phyloP scores from a whole-genome alignment of 2,797 vertebrate species.

The Margarornis squamiger region DNA sequence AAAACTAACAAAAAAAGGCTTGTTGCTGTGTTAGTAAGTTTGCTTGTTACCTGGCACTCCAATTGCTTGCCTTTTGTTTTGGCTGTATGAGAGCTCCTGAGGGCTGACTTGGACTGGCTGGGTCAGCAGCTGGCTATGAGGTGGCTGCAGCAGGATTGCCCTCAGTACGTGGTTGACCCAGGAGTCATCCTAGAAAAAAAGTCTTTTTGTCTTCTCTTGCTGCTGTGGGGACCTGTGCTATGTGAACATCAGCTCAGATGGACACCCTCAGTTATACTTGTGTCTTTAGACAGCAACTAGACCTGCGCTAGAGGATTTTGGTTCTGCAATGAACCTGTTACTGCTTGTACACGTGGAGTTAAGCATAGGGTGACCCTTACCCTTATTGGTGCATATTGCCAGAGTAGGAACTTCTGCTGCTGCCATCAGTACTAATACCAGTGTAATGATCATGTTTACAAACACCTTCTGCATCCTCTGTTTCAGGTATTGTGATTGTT shows the following conservation, averaged over 20 bases:
- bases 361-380: background rate
- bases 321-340: background rate
- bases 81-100: background rate
- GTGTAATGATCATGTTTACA: background rate
- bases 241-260: background rate
- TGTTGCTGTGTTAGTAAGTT: background rate
- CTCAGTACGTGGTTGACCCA: background rate
- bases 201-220: background rate
- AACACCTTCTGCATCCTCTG: background rate
- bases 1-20: background rate
- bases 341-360: accelerated
- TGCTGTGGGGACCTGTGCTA: background rate
- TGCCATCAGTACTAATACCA: background rate
- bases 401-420: background rate
- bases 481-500: conserved; percentile 96
- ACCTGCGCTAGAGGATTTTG: background rate
- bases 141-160: background rate
- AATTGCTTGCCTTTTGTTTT: background rate
- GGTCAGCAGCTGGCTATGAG: background rate
- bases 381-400: background rate
- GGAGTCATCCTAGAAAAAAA: background rate
- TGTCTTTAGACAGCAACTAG: background rate
- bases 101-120: background rate
- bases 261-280: background rate
- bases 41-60: background rate